phyloP scores from a whole-genome alignment of 2,113 vertebrate genomes.

The Clarias macrocephalus region DNA sequence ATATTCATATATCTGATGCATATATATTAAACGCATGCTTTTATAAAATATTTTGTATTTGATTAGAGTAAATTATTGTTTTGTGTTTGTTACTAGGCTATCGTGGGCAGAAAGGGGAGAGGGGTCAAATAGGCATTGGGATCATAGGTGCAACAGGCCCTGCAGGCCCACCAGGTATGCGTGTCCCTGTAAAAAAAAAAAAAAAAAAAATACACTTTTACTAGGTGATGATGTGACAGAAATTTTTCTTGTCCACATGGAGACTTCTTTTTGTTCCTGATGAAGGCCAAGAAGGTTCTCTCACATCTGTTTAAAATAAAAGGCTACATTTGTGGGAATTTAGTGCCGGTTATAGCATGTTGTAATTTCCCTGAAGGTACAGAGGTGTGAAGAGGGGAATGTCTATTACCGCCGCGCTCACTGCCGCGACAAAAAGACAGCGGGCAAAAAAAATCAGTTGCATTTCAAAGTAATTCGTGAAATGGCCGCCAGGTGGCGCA shows the following conservation, averaged over 20 bases:
- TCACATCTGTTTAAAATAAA: background rate
- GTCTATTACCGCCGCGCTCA: too few relatives aligned
- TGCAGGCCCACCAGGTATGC: constrained; percentile 84
- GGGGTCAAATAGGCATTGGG: constrained; percentile 91
- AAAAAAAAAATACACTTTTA: background rate
- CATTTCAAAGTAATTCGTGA: too few relatives aligned
- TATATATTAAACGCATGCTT: background rate
- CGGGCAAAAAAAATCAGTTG: too few relatives aligned
- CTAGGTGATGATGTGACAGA: background rate
- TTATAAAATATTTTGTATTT: background rate
- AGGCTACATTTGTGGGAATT: background rate
- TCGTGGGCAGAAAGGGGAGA: constrained; percentile 95
- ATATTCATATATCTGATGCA: background rate
- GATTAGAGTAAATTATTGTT: background rate
- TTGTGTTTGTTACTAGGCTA: constrained; percentile 81
- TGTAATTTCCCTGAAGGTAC: background rate
- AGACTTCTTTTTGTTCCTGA: background rate
- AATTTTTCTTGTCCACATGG: background rate
- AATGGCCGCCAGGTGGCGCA: too few relatives aligned
- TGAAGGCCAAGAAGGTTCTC: background rate
- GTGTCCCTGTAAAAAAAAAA: background rate
- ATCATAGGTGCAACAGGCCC: constrained; percentile 84
- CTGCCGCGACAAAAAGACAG: too few relatives aligned
- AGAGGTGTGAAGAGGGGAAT: too few relatives aligned
- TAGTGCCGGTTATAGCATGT: background rate